Conservation (phyloP, 2,797 vertebrate species). For the Spinus olivaceus region DNA sequence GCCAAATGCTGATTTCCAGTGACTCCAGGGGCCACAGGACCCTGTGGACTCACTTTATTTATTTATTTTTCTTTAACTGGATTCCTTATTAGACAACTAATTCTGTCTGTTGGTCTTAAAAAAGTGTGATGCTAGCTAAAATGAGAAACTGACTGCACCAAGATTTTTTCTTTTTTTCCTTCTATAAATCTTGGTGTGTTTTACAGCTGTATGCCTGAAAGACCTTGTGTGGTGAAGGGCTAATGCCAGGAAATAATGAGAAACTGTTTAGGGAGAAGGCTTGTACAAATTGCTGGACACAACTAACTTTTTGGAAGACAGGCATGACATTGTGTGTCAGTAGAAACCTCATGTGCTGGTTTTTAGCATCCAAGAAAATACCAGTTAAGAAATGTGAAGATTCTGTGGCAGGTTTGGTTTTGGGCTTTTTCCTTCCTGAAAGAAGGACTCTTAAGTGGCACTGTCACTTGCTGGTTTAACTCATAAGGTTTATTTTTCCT, state of each 20-base stretch:
- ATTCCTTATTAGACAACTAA: neutral
- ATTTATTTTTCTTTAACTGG: neutral
- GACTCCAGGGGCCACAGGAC: neutral
- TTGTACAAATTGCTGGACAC: neutral
- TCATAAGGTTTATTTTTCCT: neutral
- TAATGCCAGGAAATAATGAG: neutral
- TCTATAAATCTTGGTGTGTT: neutral
- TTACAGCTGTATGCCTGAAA: neutral
- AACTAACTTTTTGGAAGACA: neutral
- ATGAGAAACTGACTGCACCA: neutral
- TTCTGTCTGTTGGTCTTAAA: neutral
- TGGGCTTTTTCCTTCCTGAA: neutral
- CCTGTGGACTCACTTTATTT: neutral
- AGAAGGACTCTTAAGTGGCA: neutral
- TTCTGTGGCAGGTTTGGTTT: neutral
- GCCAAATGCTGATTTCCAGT: neutral
- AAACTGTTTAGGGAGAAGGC: neutral
- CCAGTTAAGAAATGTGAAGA: neutral
- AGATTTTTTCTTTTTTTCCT: fast-evolving
- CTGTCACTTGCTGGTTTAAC: neutral
- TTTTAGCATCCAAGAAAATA: neutral
- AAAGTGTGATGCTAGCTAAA: neutral
- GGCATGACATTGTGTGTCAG: neutral
- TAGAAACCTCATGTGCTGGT: neutral
- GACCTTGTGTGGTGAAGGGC: neutral